These are phyloP conservation scores for Amblyraja radiata DNA, from an alignment of 2,797 vertebrate genomes.

Conservation along the genomic window DNA sequence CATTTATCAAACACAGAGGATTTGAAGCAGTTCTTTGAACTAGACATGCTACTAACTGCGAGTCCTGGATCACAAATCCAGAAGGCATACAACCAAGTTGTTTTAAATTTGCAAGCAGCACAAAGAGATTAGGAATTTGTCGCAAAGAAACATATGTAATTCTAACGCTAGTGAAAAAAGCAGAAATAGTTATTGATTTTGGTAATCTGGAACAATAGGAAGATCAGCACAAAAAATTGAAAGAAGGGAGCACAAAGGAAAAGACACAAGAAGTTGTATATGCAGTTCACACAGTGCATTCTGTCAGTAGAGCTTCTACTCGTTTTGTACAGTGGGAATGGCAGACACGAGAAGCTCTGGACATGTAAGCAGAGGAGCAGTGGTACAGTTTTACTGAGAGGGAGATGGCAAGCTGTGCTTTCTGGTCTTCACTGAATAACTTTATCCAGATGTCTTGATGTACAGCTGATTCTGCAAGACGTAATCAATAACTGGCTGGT, in stretches of 20 bases:
- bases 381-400: constrained; percentile 50
- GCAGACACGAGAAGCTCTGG: constrained; percentile 51
- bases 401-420: constrained; percentile 31
- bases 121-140: not conserved
- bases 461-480: constrained; percentile 97
- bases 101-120: not conserved
- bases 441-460: constrained; percentile 89
- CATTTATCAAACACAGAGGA: constrained; percentile 36
- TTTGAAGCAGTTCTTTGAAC: constrained; percentile 37
- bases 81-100: not conserved
- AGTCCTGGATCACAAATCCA: not conserved
- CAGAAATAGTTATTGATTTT: not conserved
- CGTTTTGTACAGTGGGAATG: constrained; percentile 56
- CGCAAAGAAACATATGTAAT: not conserved
- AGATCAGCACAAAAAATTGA: not conserved
- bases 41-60: constrained; percentile 38
- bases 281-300: constrained; percentile 40
- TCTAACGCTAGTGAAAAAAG: constrained; percentile 23
- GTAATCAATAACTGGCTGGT: constrained; percentile 93
- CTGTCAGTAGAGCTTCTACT: constrained; percentile 46
- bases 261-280: constrained; percentile 24
- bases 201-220: not conserved
- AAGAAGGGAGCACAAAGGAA: constrained; percentile 35
- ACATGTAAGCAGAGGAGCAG: constrained; percentile 52
- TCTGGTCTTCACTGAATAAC: not conserved